These are phyloP conservation scores for Amblyraja radiata DNA, from an alignment of 2,797 vertebrate genomes.

Conservation along the genomic window DNA sequence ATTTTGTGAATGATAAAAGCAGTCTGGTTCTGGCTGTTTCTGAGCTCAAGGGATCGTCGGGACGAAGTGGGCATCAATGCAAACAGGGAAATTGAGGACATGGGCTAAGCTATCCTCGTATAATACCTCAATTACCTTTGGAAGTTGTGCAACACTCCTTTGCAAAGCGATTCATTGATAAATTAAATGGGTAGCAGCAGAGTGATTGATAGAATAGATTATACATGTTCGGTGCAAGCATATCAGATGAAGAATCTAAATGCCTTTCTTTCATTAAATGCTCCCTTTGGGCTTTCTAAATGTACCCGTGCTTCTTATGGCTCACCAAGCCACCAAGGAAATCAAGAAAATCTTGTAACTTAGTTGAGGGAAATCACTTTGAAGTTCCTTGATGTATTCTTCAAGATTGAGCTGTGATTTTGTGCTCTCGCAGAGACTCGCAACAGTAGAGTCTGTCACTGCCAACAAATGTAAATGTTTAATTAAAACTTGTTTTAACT, in stretches of 20 bases:
- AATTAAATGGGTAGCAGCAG: constrained; percentile 5
- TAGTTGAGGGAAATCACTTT: not conserved
- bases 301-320: not conserved
- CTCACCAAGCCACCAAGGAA: not conserved
- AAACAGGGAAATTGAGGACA: not conserved
- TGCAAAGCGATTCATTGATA: not conserved
- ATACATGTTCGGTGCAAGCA: not conserved
- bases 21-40: not conserved
- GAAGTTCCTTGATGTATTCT: not conserved
- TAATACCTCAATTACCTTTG: not conserved
- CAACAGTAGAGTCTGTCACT: constrained; percentile 6
- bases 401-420: not conserved
- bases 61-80: not conserved
- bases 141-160: not conserved
- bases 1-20: not conserved
- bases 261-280: constrained; percentile 12
- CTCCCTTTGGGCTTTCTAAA: not conserved
- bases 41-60: not conserved
- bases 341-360: constrained; percentile 19
- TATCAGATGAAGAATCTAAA: not conserved
- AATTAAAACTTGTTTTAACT: constrained; percentile 24
- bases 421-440: no score
- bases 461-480: constrained; percentile 35
- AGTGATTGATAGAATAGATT: not conserved
- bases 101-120: not conserved